Percentiles rank a stretch among this genome's conserved stretches.
Evolutionary conservation across 1,140 invertebrate species (phyloP).

Genomic region (Liolophura sinensis): DNA sequence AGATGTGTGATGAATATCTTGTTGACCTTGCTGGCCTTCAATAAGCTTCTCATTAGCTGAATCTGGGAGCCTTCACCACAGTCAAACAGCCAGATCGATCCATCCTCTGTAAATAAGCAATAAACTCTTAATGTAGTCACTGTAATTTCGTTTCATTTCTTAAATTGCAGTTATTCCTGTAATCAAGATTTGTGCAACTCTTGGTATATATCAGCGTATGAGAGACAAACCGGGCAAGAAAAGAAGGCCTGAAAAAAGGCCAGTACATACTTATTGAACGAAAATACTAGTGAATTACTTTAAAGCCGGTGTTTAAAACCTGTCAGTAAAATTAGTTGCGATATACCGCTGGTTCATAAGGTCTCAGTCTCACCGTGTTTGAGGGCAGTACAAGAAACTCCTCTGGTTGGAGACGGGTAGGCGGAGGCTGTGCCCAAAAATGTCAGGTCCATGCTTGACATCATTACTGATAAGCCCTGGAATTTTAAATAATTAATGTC

Average conservation of each 20-base stretch:
- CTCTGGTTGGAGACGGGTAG: slow-evolving; percentile 54
- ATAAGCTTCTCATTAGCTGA: slow-evolving; percentile 57
- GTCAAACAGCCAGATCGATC: slow-evolving; percentile 60
- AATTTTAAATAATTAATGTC: too few species aligned
- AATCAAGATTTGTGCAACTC: neutral
- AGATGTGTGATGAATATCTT: slow-evolving; percentile 64
- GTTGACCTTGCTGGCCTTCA: slow-evolving; percentile 57
- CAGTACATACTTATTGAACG: too few species aligned
- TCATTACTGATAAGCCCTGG: too few species aligned
- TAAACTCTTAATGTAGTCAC: too few species aligned
- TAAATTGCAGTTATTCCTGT: neutral
- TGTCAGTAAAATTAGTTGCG: too few species aligned
- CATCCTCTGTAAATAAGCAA: slow-evolving; percentile 46
- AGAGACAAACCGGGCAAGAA: neutral
- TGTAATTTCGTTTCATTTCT: slow-evolving; percentile 8
- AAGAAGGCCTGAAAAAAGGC: neutral
- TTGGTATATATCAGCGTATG: neutral
- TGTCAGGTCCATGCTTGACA: slow-evolving; percentile 47
- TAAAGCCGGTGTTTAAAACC: too few species aligned
- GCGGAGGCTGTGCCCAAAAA: slow-evolving; percentile 60
- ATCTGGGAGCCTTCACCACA: slow-evolving; percentile 63
- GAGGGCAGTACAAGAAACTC: slow-evolving; percentile 54
- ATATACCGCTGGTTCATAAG: too few species aligned
- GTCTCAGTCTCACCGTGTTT: slow-evolving; percentile 42
- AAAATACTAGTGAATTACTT: too few species aligned